These are phyloP conservation scores for Glyptemys insculpta DNA, from an alignment of 2,797 vertebrate genomes.

Conservation along the genomic window DNA sequence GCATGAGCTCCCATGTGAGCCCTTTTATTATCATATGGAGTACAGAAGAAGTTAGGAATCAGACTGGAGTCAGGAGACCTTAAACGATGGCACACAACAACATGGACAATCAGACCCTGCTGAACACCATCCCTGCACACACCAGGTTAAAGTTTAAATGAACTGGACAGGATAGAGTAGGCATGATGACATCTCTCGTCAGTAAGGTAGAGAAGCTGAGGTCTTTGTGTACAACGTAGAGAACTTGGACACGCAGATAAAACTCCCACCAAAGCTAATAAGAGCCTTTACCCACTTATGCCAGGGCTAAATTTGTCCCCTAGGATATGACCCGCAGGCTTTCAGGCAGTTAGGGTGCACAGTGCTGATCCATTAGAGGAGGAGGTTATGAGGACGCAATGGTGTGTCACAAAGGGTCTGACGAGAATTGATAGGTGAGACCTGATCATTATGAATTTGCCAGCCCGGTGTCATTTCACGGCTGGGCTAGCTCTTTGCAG, in stretches of 20 bases:
- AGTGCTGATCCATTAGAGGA: conserved; percentile 72
- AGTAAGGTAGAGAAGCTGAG: not conserved
- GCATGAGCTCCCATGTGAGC: not conserved
- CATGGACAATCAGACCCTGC: not conserved
- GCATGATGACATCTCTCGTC: not conserved
- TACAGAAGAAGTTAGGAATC: not conserved
- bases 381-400: conserved; percentile 64
- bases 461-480: conserved; percentile 78
- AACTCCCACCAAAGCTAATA: conserved; percentile 2
- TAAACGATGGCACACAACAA: not conserved
- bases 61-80: not conserved
- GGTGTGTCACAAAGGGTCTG: conserved; percentile 75
- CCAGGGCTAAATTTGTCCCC: conserved; percentile 56
- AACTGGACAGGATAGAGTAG: not conserved
- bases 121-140: not conserved
- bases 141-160: too few species aligned
- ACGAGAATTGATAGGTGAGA: conserved; percentile 74
- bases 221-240: not conserved
- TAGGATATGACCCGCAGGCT: conserved; percentile 34
- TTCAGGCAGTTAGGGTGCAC: conserved; percentile 20
- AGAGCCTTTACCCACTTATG: conserved; percentile 42
- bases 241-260: rapidly evolving
- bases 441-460: conserved; percentile 75
- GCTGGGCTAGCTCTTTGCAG: conserved; percentile 76
- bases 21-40: not conserved